These are phyloP conservation scores for Suillia variegata DNA, from an alignment of 2,888 invertebrate species.

Conservation along the genomic window DNA sequence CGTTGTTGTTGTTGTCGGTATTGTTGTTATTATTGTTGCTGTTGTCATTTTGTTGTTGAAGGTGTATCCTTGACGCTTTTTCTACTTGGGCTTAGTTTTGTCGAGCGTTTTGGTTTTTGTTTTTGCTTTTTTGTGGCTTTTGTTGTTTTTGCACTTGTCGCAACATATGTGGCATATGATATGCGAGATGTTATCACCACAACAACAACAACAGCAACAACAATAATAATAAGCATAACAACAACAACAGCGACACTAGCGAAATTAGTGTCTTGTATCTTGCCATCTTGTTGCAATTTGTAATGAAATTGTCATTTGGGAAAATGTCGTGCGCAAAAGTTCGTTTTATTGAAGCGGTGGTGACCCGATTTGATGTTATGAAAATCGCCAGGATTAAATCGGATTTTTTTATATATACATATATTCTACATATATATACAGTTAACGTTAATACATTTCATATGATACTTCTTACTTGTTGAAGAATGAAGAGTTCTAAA, in stretches of 20 bases:
- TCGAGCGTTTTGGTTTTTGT: background rate
- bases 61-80: constrained; percentile 8
- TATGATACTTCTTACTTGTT: too few relatives aligned
- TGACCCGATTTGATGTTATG: too few relatives aligned
- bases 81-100: constrained; percentile 7
- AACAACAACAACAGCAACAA: background rate
- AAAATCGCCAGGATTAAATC: too few relatives aligned
- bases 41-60: constrained; percentile 5
- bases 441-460: too few relatives aligned
- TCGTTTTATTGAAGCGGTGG: too few relatives aligned
- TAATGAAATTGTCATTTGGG: constrained; percentile 25
- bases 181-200: constrained; percentile 25
- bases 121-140: constrained; percentile 6
- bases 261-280: constrained; percentile 14
- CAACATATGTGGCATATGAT: constrained; percentile 38
- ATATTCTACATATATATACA: too few relatives aligned
- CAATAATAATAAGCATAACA: constrained; percentile 12
- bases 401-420: too few relatives aligned
- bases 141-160: constrained; percentile 31
- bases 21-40: background rate
- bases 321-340: too few relatives aligned
- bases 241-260: background rate
- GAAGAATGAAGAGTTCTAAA: too few relatives aligned
- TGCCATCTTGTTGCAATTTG: constrained; percentile 14
- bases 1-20: background rate